phyloP scores from a whole-genome alignment of 2,113 vertebrate species.

The Pangasianodon gigas region DNA sequence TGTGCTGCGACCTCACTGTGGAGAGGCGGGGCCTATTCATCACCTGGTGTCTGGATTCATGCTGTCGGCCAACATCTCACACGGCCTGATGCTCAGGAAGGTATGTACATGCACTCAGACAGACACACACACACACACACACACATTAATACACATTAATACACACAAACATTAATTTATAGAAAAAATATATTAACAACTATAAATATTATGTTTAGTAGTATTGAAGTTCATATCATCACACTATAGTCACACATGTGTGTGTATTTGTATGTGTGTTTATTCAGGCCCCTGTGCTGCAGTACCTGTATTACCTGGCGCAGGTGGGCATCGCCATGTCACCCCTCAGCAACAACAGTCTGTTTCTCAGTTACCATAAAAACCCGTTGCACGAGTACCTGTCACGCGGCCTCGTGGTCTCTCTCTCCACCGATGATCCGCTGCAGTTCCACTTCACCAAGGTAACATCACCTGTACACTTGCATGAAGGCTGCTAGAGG shows the following conservation, averaged over 20 bases:
- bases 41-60: conserved; percentile 96
- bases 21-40: conserved; percentile 93
- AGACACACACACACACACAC: background rate
- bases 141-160: background rate
- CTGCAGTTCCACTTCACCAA: conserved; percentile 98
- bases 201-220: background rate
- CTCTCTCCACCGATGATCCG: conserved; percentile 93
- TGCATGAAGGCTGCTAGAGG: background rate
- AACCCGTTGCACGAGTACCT: conserved; percentile 94
- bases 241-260: background rate
- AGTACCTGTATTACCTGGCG: conserved; percentile 97
- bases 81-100: conserved; percentile 93
- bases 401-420: conserved; percentile 91
- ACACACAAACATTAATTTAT: background rate
- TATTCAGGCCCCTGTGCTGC: conserved; percentile 87
- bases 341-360: conserved; percentile 95
- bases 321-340: conserved; percentile 98
- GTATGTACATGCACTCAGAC: conserved; percentile 60
- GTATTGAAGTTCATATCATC: background rate
- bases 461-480: conserved; percentile 66
- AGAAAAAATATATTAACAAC: background rate
- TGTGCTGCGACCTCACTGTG: conserved; percentile 93
- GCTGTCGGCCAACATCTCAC: conserved; percentile 96
- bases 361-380: conserved; percentile 96
- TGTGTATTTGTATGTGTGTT: conserved; percentile 13